Evolutionary conservation across 64 coral and sea anemone species (phyloP), one percentile per base, ranked within the genome.

Genomic region (Trachythela sp.): DNA sequence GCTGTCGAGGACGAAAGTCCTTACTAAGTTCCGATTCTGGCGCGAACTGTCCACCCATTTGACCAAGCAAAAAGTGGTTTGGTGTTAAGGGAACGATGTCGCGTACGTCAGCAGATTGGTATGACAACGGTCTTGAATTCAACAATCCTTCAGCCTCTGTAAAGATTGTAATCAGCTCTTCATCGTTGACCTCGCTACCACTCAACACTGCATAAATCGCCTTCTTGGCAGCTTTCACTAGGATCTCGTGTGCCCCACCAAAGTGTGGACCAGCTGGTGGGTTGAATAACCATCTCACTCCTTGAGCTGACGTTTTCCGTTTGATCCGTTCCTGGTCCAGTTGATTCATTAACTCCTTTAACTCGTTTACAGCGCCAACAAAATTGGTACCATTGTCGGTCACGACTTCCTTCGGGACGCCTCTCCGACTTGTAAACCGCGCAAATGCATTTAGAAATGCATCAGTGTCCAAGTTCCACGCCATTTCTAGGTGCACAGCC

Each of bases 181-280:
- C 85, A n/a, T 94, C 92, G 0, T 84, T 88, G 39, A 88, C 50
- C 70, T 94, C 89, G 22, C 20, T 76, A 17, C 26, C 56, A 41
- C 86, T 40, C 1, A 94, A 48, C 6, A 88, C 89, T 13, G 13
- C 86, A 39, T 91, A 89, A 32, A 94, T 91, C 10, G 89, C 92
- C 22, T 90, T 84, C 49, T 90, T 94, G 17, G 84, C 92, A 33
- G 92, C 70, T 31, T 87, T 94, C 2, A 94, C 67, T 83, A 94
- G 87, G 4, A 71, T 72, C n/a, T 88, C 39, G 36, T 86, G 22
- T 11, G 30, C 85, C 26, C 85, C 85, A 22, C 85, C 85, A 33
- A 48, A 59, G 14, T 59, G 54, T 22, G 87, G 59, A n/a, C 56
- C 39, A n/a, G 87, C 54, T 4, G 60, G 59, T 26, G 87, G 64